phyloP scores from a whole-genome alignment of 2,888 invertebrate species.

The Cephonodes hylas region DNA sequence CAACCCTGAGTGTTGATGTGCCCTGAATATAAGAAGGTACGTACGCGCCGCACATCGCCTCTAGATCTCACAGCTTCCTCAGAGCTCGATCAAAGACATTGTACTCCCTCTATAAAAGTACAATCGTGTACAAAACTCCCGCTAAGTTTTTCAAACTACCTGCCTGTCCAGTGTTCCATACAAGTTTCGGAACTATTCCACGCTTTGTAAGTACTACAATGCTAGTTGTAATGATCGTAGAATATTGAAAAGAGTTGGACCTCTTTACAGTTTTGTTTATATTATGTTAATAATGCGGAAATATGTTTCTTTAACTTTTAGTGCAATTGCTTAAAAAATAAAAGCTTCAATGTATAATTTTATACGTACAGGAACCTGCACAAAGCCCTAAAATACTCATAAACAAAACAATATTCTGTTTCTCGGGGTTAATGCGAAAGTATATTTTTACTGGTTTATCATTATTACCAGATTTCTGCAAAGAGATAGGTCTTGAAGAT shows the following conservation, averaged over 20 bases:
- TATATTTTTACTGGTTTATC: no score
- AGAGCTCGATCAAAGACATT: conserved; percentile 20
- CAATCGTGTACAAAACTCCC: conserved; percentile 13
- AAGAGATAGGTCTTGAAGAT: no score
- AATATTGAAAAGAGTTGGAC: conserved; percentile 1
- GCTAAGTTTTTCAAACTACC: conserved; percentile 18
- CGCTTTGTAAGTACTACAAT: not conserved
- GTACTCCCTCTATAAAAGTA: conserved; percentile 5
- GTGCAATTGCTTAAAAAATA: no score
- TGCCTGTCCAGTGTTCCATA: conserved; percentile 17
- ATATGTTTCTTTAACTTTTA: not conserved
- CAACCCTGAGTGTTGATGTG: not conserved
- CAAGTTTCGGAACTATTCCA: conserved; percentile 8
- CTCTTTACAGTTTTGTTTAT: not conserved
- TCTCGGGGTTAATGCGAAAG: no score
- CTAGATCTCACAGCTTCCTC: conserved; percentile 9
- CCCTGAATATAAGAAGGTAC: not conserved
- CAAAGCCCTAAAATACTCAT: no score
- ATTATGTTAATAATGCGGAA: not conserved
- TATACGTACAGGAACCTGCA: no score
- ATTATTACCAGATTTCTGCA: no score
- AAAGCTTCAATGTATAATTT: no score
- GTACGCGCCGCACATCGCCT: not conserved
- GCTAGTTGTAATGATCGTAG: not conserved
- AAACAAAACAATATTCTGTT: no score